Percentiles rank a stretch among this genome's conserved stretches.
Evolutionary conservation across 2,888 invertebrate species (phyloP).

Genomic region (Leucozona laternaria): DNA sequence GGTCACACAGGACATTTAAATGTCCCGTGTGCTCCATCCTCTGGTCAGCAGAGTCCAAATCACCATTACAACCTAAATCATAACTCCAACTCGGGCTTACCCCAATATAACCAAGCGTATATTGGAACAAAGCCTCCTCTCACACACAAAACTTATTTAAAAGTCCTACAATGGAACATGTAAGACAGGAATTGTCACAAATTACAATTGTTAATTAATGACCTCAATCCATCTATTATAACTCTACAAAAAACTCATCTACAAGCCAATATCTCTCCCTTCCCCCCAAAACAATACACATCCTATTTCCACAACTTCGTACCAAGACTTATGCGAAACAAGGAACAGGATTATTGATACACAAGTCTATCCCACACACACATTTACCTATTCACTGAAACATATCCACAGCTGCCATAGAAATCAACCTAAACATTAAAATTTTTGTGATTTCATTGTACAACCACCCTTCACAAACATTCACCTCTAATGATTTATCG

Average conservation of each 20-base stretch:
- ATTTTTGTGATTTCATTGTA: neutral
- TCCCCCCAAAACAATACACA: neutral
- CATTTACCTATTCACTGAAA: neutral
- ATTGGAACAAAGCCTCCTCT: neutral
- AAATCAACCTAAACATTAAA: neutral
- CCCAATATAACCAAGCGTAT: neutral
- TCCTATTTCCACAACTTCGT: conserved; percentile 2
- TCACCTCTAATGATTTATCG: neutral
- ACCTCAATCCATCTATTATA: no score
- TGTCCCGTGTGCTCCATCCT: no score
- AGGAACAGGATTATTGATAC: neutral
- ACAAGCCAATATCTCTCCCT: no score
- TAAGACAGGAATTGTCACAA: neutral
- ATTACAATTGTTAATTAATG: no score
- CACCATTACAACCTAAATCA: no score
- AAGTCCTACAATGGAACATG: neutral
- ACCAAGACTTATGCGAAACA: conserved; percentile 1
- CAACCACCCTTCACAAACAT: neutral
- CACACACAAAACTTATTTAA: neutral
- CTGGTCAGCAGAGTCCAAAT: no score
- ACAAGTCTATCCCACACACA: neutral
- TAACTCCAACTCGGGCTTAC: no score
- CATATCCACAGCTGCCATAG: neutral
- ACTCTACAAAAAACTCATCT: no score
- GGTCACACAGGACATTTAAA: no score